phyloP scores from a whole-genome alignment of 2,888 invertebrate species.

The Heliconius cydno region DNA sequence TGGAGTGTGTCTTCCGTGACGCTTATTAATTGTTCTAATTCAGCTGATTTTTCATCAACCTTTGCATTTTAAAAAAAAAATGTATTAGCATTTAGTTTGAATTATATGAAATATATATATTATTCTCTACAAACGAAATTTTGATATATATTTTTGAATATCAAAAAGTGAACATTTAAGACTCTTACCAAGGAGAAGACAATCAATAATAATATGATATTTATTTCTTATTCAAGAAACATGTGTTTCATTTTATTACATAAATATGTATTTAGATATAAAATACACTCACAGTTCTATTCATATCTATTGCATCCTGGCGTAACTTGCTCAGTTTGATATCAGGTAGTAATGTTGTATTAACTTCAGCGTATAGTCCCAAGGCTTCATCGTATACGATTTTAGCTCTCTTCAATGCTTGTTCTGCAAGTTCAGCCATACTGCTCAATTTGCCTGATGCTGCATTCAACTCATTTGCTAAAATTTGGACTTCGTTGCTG shows the following conservation, averaged over 20 bases:
- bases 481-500: constrained; percentile 86
- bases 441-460: constrained; percentile 88
- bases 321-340: constrained; percentile 89
- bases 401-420: constrained; percentile 88
- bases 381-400: constrained; percentile 92
- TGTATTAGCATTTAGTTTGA: background rate
- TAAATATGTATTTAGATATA: background rate
- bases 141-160: too few species aligned
- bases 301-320: constrained; percentile 86
- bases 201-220: background rate
- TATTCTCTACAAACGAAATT: too few species aligned
- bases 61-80: constrained; percentile 52
- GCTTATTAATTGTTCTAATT: constrained; percentile 76
- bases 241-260: background rate
- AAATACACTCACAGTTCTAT: constrained; percentile 83
- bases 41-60: constrained; percentile 80
- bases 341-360: constrained; percentile 89
- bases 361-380: constrained; percentile 90
- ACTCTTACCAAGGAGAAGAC: background rate
- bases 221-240: background rate
- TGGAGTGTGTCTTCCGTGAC: constrained; percentile 84
- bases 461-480: constrained; percentile 86
- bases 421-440: constrained; percentile 88
- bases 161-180: background rate
- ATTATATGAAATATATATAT: background rate